Conservation (phyloP, 2,113 vertebrate species). For the Narcine bancroftii region DNA sequence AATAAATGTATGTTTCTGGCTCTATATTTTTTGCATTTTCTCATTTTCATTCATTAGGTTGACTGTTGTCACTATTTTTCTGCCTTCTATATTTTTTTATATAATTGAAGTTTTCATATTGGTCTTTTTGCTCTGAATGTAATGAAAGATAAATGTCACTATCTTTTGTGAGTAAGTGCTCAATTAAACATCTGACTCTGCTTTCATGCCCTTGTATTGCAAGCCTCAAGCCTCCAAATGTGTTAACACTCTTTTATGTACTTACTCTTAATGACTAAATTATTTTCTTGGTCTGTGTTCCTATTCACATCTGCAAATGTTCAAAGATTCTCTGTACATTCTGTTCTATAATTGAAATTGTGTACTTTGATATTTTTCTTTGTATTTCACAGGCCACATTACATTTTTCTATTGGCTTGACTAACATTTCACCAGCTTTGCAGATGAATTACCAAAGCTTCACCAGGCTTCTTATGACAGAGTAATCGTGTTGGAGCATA, state of each 20-base stretch:
- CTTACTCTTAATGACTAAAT: not conserved
- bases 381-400: not conserved
- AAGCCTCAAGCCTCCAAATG: not conserved
- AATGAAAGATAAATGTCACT: not conserved
- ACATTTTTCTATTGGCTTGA: slow-evolving; percentile 13
- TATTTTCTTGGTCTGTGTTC: slow-evolving; percentile 2
- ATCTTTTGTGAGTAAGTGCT: not conserved
- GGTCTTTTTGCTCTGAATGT: not conserved
- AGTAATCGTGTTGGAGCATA: too few relatives aligned
- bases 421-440: not conserved
- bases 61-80: not conserved
- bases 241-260: slow-evolving; percentile 5
- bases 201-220: not conserved
- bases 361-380: not conserved
- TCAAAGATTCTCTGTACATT: not conserved
- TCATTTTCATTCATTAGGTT: not conserved
- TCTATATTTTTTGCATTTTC: not conserved
- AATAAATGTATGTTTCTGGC: not conserved
- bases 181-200: not conserved
- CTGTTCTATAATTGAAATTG: not conserved
- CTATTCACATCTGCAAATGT: not conserved
- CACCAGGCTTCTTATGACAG: not conserved
- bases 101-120: not conserved
- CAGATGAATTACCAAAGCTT: not conserved
- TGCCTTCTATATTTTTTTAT: not conserved